phyloP scores from a whole-genome alignment of 2,113 vertebrate genomes.

The Aldabrachelys gigantea region DNA sequence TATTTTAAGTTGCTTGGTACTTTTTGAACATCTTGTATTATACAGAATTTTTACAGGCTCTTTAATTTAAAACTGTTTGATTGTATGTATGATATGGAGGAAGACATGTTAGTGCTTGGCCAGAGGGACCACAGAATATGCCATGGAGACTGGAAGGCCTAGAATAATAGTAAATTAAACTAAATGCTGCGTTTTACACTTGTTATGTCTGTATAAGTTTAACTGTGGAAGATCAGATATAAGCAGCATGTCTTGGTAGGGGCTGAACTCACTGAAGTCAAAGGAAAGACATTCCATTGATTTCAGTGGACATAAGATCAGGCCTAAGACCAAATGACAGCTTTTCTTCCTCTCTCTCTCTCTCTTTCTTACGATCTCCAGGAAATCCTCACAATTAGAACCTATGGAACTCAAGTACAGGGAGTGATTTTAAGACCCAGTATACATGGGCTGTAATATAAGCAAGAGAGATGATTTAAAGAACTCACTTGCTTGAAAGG shows the following conservation, averaged over 20 bases:
- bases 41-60: neutral
- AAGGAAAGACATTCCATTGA: rapidly evolving
- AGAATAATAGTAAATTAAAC: rapidly evolving
- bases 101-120: neutral
- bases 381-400: neutral
- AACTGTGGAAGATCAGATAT: neutral
- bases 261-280: neutral
- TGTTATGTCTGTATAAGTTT: neutral
- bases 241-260: neutral
- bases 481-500: neutral
- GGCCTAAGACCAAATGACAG: neutral
- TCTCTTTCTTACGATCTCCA: neutral
- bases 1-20: neutral
- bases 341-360: neutral
- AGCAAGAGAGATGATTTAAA: neutral
- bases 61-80: neutral
- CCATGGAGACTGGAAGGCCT: neutral
- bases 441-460: neutral
- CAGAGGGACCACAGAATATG: neutral
- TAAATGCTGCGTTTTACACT: neutral
- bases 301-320: neutral
- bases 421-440: rapidly evolving
- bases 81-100: slow-evolving; percentile 41
- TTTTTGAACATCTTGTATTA: neutral
- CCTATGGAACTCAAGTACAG: neutral